Conservation (phyloP, 2,797 vertebrate species). For the Anguilla marmorata region DNA sequence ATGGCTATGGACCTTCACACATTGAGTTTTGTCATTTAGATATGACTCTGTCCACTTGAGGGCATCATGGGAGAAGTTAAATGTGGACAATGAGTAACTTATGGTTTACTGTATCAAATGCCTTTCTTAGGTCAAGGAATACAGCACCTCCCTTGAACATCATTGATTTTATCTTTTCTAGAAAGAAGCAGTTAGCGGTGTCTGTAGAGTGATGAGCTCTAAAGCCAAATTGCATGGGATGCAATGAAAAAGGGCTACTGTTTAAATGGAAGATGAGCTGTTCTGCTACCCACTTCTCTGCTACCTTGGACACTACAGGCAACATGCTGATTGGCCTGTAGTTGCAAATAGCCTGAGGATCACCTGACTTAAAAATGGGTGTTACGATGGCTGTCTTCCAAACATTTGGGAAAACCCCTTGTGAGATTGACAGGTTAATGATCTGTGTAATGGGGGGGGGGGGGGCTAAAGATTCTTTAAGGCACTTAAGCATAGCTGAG, state of each 20-base stretch:
- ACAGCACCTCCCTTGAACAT: too few relatives aligned
- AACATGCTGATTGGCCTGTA: constrained; percentile 21
- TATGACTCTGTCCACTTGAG: constrained; percentile 5
- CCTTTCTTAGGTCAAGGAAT: too few relatives aligned
- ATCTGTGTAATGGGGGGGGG: not conserved
- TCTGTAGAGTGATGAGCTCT: constrained; percentile 1
- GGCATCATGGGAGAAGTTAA: too few relatives aligned
- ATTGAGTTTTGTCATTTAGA: too few relatives aligned
- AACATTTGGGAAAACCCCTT: not conserved
- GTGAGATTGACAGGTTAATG: not conserved
- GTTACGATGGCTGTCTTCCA: constrained; percentile 22
- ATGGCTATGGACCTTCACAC: too few relatives aligned
- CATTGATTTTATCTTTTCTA: too few relatives aligned
- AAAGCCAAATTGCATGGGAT: constrained; percentile 25
- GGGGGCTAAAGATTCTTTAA: too few relatives aligned
- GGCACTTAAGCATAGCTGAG: not conserved
- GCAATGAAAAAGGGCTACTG: not conserved
- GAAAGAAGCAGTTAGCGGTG: too few relatives aligned
- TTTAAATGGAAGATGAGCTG: constrained; percentile 1
- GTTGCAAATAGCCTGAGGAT: not conserved
- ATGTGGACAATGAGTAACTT: too few relatives aligned
- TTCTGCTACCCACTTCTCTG: not conserved
- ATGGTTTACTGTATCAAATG: not conserved
- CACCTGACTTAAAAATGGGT: constrained; percentile 25
- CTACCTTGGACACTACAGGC: constrained; percentile 13